Base-by-base conservation (phyloP, 2,797 vertebrate genomes). In the Telmatherina bonti region DNA sequence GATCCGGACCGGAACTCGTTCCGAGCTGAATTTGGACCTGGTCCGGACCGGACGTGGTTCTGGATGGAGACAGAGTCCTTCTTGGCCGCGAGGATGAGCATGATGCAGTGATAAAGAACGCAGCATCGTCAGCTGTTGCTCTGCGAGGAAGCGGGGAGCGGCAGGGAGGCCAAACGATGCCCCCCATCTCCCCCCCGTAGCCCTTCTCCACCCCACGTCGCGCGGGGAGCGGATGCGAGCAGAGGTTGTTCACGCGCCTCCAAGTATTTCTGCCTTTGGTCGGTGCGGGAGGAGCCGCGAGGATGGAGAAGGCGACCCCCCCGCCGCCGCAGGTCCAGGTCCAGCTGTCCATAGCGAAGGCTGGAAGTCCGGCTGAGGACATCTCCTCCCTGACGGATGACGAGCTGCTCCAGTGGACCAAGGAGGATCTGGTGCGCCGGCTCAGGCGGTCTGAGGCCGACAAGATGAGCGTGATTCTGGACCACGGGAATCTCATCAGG, bases 391-490 rank as follows among this genome's bases (percentile, higher is more conserved):
- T 98, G 84, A 92, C 95, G 1, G 97, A 99, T 76, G 97, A 99
- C 88, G 97, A 99, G 76, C 96, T 99, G 89, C 93, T 98, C 53
- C 95, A 96, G 93, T 98, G 97, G 97, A 96, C 94, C 89, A 98
- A 97, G 84, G 97, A 99, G 88, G 96, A 99, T 64, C 94, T 99
- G 91, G 94, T 98, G 86, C 95, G 95, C 86, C 94, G 97, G 88
- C 94, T 99, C 74, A 91, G 97, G 82, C 94, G 95, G 31, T 96
- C 97, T 0, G 97, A 99, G 93, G 96, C 96, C 65, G 97, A 98
- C 86, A 99, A 98, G 93, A 98, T 99, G 96, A 98, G 96, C 93
- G 96, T 97, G 84, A 99, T 99, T 90, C 92, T 99, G 92, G 97
- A 99, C 92, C 97, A 99, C 90, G 97, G 97, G 88, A 98, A 98